Evolutionary conservation across 2,888 invertebrate species (phyloP), one percentile per base, ranked within the genome.

Genomic region (Sarcophaga rosellei): DNA sequence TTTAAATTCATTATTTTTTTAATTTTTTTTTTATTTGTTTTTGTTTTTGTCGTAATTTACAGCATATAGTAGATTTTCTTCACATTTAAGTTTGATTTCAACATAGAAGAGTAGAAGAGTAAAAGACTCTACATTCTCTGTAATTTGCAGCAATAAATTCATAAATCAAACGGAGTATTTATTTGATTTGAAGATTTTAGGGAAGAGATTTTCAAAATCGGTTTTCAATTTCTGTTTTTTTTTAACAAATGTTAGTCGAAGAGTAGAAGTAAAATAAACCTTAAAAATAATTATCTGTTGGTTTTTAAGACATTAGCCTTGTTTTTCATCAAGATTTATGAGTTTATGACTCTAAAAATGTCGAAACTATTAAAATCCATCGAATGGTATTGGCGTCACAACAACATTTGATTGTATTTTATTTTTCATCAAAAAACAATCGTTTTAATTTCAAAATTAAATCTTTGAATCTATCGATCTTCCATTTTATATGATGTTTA

Each of bases 81-180:
- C 2, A 59, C 4, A 21, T 25, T 59, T 76, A 62, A 12, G 17
- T 4, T 8, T 44, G 11, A 63, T 2, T 57, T 53, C 25, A 35
- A 6, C 5, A 35, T 35, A 35, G 8, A 35, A 35, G 35, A 35
- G 35, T 35, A 35, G 8, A 35, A 35, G 35, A 35, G 35, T 35
- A 35, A 35, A 35, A 35, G 35, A 35, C 8, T 2, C 35, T 1
- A 65, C 62, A 78, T 23, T 61, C 53, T 61, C 53, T 53, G n/a
- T 45, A 86, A 86, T 82, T 86, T 76, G 82, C 85, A 79, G 82
- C 73, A 73, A 86, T 86, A 86, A 86, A 86, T 73, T 76, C 75
- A 82, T 86, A 86, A 86, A 86, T 86, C 85, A 86, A 70, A 76
- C 76, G 5, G 47, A 45, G 21, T 17, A 65, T 84, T 75, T 66